phyloP scores from a whole-genome alignment of 2,113 vertebrate species.

The Pelobates fuscus region DNA sequence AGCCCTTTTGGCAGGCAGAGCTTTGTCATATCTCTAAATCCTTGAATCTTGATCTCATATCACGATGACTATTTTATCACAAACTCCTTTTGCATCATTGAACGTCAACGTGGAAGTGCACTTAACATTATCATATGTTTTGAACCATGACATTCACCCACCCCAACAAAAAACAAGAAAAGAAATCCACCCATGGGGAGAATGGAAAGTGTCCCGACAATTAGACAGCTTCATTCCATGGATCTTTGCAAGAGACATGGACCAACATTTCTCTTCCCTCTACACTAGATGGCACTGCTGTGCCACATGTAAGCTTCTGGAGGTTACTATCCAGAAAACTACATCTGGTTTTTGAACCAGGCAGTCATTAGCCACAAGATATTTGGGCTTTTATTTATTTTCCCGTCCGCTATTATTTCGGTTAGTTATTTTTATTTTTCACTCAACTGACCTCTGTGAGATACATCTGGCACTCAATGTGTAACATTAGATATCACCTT shows the following conservation, averaged over 20 bases:
- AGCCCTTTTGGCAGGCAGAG: slow-evolving; percentile 18
- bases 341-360: slow-evolving; percentile 32
- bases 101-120: neutral
- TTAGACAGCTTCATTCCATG: no score
- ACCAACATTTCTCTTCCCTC: neutral
- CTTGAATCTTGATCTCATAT: slow-evolving; percentile 9
- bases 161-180: no score
- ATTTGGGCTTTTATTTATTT: slow-evolving; percentile 16
- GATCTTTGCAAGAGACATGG: no score
- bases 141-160: no score
- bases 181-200: no score
- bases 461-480: slow-evolving; percentile 9
- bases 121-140: neutral
- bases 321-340: neutral
- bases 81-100: neutral
- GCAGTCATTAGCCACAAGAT: slow-evolving; percentile 37
- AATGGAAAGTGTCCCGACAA: no score
- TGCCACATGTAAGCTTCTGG: neutral
- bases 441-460: slow-evolving; percentile 25
- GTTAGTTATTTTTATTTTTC: slow-evolving; percentile 14
- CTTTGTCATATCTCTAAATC: neutral
- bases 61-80: slow-evolving; percentile 4
- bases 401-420: neutral
- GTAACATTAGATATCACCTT: neutral
- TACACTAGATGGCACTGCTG: slow-evolving; percentile 41